A percentile compares a stretch with the other conserved stretches of the same genome.
Evolutionary conservation across 23 tunicate species (phyloP).

Genomic region (Halocynthia roretzi): DNA sequence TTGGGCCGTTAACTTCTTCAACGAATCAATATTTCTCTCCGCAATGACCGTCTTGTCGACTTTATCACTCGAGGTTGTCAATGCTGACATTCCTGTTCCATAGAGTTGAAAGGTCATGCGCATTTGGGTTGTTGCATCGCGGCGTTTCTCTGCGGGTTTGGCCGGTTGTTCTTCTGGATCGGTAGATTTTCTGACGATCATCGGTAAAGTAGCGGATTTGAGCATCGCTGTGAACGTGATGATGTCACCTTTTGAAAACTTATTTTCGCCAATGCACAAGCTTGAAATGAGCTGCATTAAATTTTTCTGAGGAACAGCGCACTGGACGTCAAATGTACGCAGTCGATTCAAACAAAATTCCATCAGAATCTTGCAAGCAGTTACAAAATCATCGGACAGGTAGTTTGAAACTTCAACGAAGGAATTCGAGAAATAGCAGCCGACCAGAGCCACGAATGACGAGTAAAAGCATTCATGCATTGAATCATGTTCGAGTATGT

Average conservation of each 20-base stretch:
- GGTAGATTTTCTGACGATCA: slow-evolving; percentile 25
- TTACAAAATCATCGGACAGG: slow-evolving; percentile 15
- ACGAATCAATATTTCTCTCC: slow-evolving; percentile 8
- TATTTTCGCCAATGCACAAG: slow-evolving; percentile 18
- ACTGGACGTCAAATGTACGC: slow-evolving; percentile 30
- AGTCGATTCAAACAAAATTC: slow-evolving; percentile 47
- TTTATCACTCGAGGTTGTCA: slow-evolving; percentile 2
- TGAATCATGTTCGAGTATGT: slow-evolving; percentile 46
- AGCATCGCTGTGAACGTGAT: slow-evolving; percentile 62
- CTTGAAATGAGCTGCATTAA: slow-evolving; percentile 35
- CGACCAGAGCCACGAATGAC: slow-evolving; percentile 53
- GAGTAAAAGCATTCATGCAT: slow-evolving; percentile 59
- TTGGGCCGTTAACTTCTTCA: slow-evolving; percentile 21
- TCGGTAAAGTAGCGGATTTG: slow-evolving; percentile 54
- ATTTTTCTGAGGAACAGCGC: slow-evolving; percentile 56
- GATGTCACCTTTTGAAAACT: slow-evolving; percentile 33
- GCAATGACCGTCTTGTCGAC: neutral
- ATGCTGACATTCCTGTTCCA: neutral
- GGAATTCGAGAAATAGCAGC: slow-evolving; percentile 32
- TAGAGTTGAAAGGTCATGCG: slow-evolving; percentile 1
- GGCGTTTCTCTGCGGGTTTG: too few species aligned
- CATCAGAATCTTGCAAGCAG: slow-evolving; percentile 38
- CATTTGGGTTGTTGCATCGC: neutral
- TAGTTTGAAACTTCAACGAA: slow-evolving; percentile 29
- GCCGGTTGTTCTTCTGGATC: neutral